Evolutionary conservation across 2,113 vertebrate species (phyloP), one percentile per base, ranked within the genome.

Genomic region (Sialia sialis): DNA sequence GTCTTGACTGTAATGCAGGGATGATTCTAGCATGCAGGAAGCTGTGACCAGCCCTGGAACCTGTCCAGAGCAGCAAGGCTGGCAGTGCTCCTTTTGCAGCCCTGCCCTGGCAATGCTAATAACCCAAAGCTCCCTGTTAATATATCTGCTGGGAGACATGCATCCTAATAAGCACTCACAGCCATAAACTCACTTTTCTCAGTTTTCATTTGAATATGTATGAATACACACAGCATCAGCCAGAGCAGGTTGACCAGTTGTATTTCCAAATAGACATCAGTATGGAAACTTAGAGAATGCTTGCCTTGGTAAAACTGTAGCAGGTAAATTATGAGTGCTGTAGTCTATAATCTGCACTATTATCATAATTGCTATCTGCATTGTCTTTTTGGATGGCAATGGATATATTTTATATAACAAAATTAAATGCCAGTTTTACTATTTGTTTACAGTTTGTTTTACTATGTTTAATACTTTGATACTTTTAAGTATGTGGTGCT

Each of bases 41-140:
- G 76, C 74, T 93, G 93, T 96, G 96, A 90, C 48, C 60, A 85
- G 54, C 76, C 67, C 52, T 96, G 96, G 95, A 94, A 41, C 21
- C 43, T 66, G 59, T 89, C 95, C 94, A 96, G 93, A 74, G 10
- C 62, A 84, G 59, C 8, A 36, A 76, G 92, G 91, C 68, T 84
- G 69, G 78, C 67, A 48, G 15, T 0, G 11, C 16, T 94, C 4
- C 46, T 84, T 64, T 15, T 58, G 44, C 56, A 56, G 14, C 5
- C 26, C 30, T 72, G 73, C 62, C 70, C 69, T 77, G 69, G 69
- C 77, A 88, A 48, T 87, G 78, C 85, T 94, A 95, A 96, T 94
- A 94, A 94, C 87, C 81, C 44, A 77, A 51, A 87, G 46, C 73
- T 90, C 49, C 8, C 60, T 48, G 44, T 43, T 95, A 46, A 84